These are phyloP conservation scores for Trichopria drosophilae DNA, from an alignment of 2,888 invertebrate genomes.

Conservation along the genomic window DNA sequence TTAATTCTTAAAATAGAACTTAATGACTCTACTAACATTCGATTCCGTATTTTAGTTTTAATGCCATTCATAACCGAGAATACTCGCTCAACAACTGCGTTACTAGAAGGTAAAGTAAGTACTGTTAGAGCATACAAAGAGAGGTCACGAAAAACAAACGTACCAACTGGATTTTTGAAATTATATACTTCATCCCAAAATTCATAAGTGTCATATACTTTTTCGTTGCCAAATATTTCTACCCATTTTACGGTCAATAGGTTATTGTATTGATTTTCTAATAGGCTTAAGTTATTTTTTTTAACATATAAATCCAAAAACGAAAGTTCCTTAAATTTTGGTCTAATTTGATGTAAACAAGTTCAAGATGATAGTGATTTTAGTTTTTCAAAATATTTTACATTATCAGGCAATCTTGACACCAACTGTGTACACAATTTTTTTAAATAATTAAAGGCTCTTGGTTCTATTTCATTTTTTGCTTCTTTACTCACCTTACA, in stretches of 20 bases:
- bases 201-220: conserved; percentile 3
- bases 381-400: conserved; percentile 15
- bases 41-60: conserved; percentile 25
- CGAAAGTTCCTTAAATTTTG: conserved; percentile 13
- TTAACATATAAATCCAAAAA: conserved; percentile 7
- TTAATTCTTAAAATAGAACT: conserved; percentile 4
- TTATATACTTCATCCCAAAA: conserved; percentile 24
- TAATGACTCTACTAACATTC: conserved; percentile 4
- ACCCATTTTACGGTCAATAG: conserved; percentile 21
- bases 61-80: conserved; percentile 25
- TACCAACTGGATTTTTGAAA: conserved; percentile 21
- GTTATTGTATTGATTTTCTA: conserved; percentile 24
- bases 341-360: conserved; percentile 12
- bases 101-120: conserved; percentile 18
- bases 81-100: conserved; percentile 25
- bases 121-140: conserved; percentile 18
- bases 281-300: conserved; percentile 5
- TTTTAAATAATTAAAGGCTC: conserved; percentile 20
- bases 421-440: conserved; percentile 18
- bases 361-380: conserved; percentile 12
- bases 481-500: background rate
- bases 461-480: conserved; percentile 9
- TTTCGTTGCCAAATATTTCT: background rate
- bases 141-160: conserved; percentile 12
- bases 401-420: conserved; percentile 18